phyloP scores from a whole-genome alignment of 2,113 vertebrate genomes.

The Nothoprocta perdicaria region DNA sequence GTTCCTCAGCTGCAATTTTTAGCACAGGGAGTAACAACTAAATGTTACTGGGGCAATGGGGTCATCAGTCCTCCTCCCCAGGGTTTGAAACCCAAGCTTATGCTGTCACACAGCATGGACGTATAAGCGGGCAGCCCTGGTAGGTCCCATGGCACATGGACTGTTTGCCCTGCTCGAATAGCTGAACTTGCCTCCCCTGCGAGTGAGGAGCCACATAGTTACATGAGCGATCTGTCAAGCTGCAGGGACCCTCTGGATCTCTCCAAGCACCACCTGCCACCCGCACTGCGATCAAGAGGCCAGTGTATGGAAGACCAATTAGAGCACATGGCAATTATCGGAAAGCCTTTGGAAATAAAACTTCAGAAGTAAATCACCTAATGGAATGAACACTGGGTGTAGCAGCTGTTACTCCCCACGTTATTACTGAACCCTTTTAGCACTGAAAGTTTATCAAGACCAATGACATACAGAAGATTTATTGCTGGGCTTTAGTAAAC shows the following conservation, averaged over 20 bases:
- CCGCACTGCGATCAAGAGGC: conserved; percentile 56
- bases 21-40: background rate
- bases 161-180: background rate
- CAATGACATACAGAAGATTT: conserved; percentile 4
- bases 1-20: background rate
- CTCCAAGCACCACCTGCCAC: background rate
- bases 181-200: background rate
- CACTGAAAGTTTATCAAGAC: conserved; percentile 28
- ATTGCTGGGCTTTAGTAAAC: conserved; percentile 35
- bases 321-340: conserved; percentile 47
- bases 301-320: conserved; percentile 16
- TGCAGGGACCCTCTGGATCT: conserved; percentile 27
- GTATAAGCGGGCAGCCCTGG: background rate
- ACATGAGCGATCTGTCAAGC: background rate
- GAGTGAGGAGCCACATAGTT: background rate
- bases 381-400: background rate
- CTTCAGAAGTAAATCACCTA: conserved; percentile 64
- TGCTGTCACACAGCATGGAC: background rate
- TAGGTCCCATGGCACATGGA: background rate
- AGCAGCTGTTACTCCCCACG: conserved; percentile 32
- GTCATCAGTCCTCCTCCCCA: background rate
- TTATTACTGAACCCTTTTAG: conserved; percentile 22
- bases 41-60: background rate
- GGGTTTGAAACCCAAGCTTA: background rate
- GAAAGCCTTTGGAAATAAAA: conserved; percentile 55